These are phyloP conservation scores for Neostethus bicornis DNA, from an alignment of 2,797 vertebrate species.

Conservation along the genomic window DNA sequence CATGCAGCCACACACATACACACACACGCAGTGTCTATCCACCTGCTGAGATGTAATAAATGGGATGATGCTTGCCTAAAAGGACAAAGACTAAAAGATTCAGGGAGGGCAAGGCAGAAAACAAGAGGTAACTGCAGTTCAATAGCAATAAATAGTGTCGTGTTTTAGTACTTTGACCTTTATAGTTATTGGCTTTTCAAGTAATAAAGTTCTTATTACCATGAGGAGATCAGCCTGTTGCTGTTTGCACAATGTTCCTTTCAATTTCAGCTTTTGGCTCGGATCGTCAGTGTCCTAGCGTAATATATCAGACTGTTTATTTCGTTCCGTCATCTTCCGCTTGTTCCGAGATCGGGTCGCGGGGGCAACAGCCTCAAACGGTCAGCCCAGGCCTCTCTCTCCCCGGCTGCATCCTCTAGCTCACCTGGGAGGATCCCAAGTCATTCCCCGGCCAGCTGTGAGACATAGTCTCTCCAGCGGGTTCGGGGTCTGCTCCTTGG, in stretches of 20 bases:
- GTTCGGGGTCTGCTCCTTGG: too few species aligned
- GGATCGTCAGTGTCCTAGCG: not conserved
- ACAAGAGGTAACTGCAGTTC: conserved; percentile 45
- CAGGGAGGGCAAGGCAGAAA: conserved; percentile 24
- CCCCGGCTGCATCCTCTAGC: too few species aligned
- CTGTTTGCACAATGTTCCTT: conserved; percentile 27
- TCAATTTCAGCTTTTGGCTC: conserved; percentile 1
- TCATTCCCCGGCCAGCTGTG: too few species aligned
- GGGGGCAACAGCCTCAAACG: too few species aligned
- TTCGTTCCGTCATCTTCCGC: too few species aligned
- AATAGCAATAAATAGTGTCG: conserved; percentile 64
- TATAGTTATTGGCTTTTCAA: conserved; percentile 42
- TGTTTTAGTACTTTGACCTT: conserved; percentile 62
- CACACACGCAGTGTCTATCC: conserved; percentile 27
- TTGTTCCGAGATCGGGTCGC: too few species aligned
- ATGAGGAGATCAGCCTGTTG: conserved; percentile 29
- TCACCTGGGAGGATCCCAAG: too few species aligned
- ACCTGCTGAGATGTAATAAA: conserved; percentile 59
- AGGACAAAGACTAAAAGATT: conserved; percentile 36
- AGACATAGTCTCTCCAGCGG: too few species aligned
- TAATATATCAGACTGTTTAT: too few species aligned
- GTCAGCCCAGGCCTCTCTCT: too few species aligned
- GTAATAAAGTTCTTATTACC: conserved; percentile 43
- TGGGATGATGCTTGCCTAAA: conserved; percentile 50
- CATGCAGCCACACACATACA: too few species aligned